Percentiles rank a stretch among this genome's conserved stretches.
phyloP scores from a whole-genome alignment of 92 coral and sea anemone species.

The Galaxea fascicularis region DNA sequence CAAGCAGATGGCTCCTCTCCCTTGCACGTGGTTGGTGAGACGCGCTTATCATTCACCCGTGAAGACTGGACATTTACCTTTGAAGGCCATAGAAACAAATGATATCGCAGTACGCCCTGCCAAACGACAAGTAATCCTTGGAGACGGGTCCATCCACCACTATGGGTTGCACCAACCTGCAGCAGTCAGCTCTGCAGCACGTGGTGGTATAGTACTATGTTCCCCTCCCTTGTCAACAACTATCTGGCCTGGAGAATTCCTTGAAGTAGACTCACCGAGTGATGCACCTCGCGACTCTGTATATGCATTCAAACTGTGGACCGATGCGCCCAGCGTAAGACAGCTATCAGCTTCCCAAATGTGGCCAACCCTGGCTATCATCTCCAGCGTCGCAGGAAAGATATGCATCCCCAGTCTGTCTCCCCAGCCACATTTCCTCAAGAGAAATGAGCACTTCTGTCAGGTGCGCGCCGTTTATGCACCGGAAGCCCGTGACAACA shows the following conservation, averaged over 20 bases:
- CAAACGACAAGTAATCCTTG: constrained; percentile 45
- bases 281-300: constrained; percentile 50
- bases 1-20: constrained; percentile 64
- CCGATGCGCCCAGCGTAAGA: constrained; percentile 51
- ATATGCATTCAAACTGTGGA: constrained; percentile 63
- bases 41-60: constrained; percentile 35
- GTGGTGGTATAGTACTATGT: constrained; percentile 36
- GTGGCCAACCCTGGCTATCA: constrained; percentile 60
- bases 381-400: constrained; percentile 62
- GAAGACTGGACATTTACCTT: constrained; percentile 34
- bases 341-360: constrained; percentile 9
- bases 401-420: constrained; percentile 63
- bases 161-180: constrained; percentile 10
- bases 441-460: constrained; percentile 65
- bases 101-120: constrained; percentile 58
- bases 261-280: constrained; percentile 61
- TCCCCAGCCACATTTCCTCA: constrained; percentile 51
- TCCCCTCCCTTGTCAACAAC: constrained; percentile 57
- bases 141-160: constrained; percentile 34
- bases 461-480: constrained; percentile 54
- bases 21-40: constrained; percentile 47
- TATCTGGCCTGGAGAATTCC: constrained; percentile 69
- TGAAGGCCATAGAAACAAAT: constrained; percentile 57
- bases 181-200: not conserved
- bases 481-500: constrained; percentile 4